Percentiles rank a stretch among this genome's conserved stretches.
Evolutionary conservation across 2,113 vertebrate species (phyloP).

Genomic region (Pipa parva): DNA sequence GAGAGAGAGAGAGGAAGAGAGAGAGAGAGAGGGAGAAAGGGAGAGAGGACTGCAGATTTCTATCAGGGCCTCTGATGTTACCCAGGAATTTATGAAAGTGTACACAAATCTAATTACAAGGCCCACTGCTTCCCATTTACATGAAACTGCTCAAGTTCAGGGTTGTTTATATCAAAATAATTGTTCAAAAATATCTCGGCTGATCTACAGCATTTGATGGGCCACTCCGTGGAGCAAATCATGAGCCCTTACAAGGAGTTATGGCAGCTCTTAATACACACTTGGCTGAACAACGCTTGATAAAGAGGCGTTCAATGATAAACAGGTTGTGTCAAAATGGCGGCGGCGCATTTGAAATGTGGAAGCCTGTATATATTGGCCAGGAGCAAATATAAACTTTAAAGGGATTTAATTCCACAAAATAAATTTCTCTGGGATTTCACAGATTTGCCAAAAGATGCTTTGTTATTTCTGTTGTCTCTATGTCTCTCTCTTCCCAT

Average conservation of each 20-base stretch:
- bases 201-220: conserved; percentile 44
- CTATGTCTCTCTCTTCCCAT: too few species aligned
- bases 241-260: conserved; percentile 39
- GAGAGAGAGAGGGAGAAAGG: too few species aligned
- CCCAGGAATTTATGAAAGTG: conserved; percentile 66
- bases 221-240: conserved; percentile 43
- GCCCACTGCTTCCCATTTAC: conserved; percentile 67
- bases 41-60: conserved; percentile 61
- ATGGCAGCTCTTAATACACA: conserved; percentile 34
- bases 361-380: too few species aligned
- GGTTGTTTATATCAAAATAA: conserved; percentile 64
- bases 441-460: too few species aligned
- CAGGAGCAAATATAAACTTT: too few species aligned
- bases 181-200: conserved; percentile 59
- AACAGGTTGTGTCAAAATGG: too few species aligned
- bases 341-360: too few species aligned
- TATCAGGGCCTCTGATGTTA: conserved; percentile 63
- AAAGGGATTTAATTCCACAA: too few species aligned
- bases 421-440: too few species aligned
- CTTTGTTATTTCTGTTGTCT: too few species aligned
- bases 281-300: neutral
- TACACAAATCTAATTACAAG: conserved; percentile 69
- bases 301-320: too few species aligned
- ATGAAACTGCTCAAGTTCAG: conserved; percentile 59
- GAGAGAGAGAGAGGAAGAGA: too few species aligned